Base-by-base conservation (phyloP, 2,797 vertebrate species). In the Paedocypris micromegethes region DNA sequence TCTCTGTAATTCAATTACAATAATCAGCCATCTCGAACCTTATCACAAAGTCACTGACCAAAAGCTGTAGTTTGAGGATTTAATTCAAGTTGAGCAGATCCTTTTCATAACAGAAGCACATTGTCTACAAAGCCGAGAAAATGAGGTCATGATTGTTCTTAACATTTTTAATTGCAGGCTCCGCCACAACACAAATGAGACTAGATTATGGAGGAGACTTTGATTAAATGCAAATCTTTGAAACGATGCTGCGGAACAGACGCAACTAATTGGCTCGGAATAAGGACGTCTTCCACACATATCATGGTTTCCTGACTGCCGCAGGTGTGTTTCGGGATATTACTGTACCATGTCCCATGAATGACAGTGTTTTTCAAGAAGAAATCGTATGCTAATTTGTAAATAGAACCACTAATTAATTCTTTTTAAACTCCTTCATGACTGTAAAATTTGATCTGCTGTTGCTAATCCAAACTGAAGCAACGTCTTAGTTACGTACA, bases 151-250 rank as follows among this genome's bases (percentile, higher is more conserved):
- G 48, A 47, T 66, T 56, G 61, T 57, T 74, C 46, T 70, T 40
- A 62, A 55, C 57, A 51, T 66, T 56, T 45, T 55, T 56, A 66
- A 65, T 63, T 63, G 47, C 6, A 23, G 4, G 56, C 61, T 48
- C 56, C 44, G 51, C 67, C 2, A 1, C 57, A 44, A 38, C 58
- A 67, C 39, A 39, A 74, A 59, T 64, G 48, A 64, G 41, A 44
- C 46, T 2, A 40, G 45, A 55, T 63, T 57, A 57, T 60, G 4
- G 23, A 66, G 52, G 47, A 48, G 9, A 45, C 7, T 69, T 53
- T 67, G 61, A 65, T 73, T 70, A 67, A 73, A 54, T 64, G 53
- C 56, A 74, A 66, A 66, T 70, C 49, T 49, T 44, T 51, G 50
- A 54, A 72, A 71, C 60, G 72, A 68, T 73, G 68, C 51, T 53